Evolutionary conservation across 2,113 vertebrate genomes (phyloP).

Genomic region (Mus spicilegus): DNA sequence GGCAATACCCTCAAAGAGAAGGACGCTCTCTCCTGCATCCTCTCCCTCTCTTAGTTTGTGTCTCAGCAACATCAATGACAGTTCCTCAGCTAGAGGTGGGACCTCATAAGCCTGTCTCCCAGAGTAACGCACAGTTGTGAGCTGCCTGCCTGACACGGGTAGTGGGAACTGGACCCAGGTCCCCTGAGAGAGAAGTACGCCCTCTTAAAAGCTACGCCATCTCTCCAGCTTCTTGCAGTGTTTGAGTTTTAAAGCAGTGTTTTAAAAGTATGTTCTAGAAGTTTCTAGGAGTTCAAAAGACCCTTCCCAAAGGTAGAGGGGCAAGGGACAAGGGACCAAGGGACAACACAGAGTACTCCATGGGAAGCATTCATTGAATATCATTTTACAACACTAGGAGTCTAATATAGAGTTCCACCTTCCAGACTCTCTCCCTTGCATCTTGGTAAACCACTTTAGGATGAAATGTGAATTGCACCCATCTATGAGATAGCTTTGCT

Average conservation of each 20-base stretch:
- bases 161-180: background rate
- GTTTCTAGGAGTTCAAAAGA: background rate
- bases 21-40: fast-evolving
- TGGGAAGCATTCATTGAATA: background rate
- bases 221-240: background rate
- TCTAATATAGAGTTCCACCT: background rate
- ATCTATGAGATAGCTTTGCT: background rate
- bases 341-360: background rate
- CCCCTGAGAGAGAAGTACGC: background rate
- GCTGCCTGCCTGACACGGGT: background rate
- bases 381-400: conserved; percentile 11
- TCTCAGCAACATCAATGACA: background rate
- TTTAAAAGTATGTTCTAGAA: background rate
- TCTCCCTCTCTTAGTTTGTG: background rate
- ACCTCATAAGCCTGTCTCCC: background rate
- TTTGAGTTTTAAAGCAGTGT: background rate
- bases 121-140: background rate
- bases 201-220: background rate
- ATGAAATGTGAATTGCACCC: background rate
- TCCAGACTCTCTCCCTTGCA: background rate
- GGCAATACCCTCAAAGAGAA: background rate
- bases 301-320: background rate
- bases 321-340: background rate
- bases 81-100: background rate
- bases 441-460: background rate